Evolutionary conservation across 1,140 invertebrate genomes (phyloP), one percentile per base, ranked within the genome.

Genomic region (Potamilus streckersoni): DNA sequence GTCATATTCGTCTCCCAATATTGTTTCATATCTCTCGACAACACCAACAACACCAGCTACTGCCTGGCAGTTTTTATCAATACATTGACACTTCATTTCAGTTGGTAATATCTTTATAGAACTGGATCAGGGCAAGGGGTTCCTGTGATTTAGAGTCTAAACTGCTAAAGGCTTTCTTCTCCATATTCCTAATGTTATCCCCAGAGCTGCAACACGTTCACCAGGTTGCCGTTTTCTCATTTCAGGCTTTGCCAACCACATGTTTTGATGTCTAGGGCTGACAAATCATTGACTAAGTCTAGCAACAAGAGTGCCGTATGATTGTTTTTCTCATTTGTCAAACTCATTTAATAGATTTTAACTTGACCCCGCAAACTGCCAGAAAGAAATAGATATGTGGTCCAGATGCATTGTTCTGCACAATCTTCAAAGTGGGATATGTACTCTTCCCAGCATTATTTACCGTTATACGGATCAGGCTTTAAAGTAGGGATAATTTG

Each of bases 371-470:
- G 16, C 49, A 73, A 56, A 66, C 71, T 20, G 14, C 27, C 55
- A 23, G 61, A 49, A 16, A 73, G 20, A 20, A 60, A 56, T 2
- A 73, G 63, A 20, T 38, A 49, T 27, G 58, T 27, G 2, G 58
- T 63, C 62, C 62, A 73, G 17, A 59, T 20, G 4, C 23, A 27
- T 4, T 65, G 55, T 12, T 73, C 71, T 15, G 63, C 62, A 66
- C 71, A 73, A 38, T 73, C 57, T n/a, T 23, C 20, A 66, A 73
- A 73, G 58, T 73, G 70, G 13, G 70, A 72, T 31, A 72, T 58
- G 57, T 72, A 63, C 14, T 58, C 31, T 49, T 64, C 60, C 60
- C 60, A 73, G 56, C 60, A 19, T 6, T n/a, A 20, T 20, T 62
- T 57, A n/a, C 62, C 62, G 65, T 73, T 57, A 62, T 16, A 71